Conservation (phyloP, 2,888 invertebrate genomes). For the Tinea pellionella region DNA sequence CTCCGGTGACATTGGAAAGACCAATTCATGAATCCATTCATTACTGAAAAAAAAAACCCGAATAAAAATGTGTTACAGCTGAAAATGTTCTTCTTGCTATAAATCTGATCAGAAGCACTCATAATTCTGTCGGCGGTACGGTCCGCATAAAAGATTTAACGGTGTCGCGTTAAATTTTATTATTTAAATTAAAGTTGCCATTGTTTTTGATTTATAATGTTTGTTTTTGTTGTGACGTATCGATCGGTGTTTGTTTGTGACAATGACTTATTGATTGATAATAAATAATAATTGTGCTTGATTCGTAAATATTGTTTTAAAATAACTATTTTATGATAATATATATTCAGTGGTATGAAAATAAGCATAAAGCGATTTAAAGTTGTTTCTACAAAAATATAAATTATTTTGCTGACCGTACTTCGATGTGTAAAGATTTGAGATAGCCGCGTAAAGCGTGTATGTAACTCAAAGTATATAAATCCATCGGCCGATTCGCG, state of each 20-base stretch:
- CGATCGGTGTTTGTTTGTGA: too few relatives aligned
- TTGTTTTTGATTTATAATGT: not conserved
- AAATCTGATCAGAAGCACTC: slow-evolving; percentile 10
- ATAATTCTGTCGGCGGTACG: slow-evolving; percentile 11
- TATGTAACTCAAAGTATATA: slow-evolving; percentile 10
- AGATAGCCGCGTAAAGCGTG: slow-evolving; percentile 10
- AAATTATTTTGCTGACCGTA: not conserved
- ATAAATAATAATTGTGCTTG: too few relatives aligned
- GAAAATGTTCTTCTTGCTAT: slow-evolving; percentile 6
- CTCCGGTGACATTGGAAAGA: slow-evolving; percentile 2
- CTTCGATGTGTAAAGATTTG: not conserved
- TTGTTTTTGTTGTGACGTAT: not conserved
- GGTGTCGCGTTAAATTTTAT: not conserved
- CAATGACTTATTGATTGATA: too few relatives aligned
- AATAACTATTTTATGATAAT: too few relatives aligned
- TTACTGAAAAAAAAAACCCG: not conserved
- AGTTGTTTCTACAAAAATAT: too few relatives aligned
- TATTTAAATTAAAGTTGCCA: not conserved
- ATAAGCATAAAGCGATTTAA: too few relatives aligned
- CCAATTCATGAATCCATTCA: slow-evolving; percentile 8
- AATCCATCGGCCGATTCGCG: slow-evolving; percentile 22
- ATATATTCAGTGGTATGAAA: too few relatives aligned
- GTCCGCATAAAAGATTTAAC: slow-evolving; percentile 5
- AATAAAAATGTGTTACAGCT: slow-evolving; percentile 8
- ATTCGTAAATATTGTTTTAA: too few relatives aligned